Conservation (phyloP, 2,888 invertebrate genomes). For the Chaetoderma sp. region DNA sequence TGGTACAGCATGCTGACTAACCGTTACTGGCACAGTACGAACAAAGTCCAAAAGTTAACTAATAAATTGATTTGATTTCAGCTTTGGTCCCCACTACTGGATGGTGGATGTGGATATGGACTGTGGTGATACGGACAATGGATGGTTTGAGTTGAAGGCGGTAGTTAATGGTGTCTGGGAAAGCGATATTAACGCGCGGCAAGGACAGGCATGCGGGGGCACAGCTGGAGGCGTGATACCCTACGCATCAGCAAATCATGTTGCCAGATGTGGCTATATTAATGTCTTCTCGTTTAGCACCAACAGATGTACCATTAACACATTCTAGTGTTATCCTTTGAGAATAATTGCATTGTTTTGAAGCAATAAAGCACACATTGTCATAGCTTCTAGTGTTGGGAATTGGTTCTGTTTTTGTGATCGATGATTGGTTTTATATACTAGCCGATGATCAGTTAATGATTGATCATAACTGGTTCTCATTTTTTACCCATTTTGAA, state of each 20-base stretch:
- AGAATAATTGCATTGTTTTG: too few relatives aligned
- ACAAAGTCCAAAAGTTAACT: too few relatives aligned
- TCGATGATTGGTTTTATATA: too few relatives aligned
- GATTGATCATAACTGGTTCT: too few relatives aligned
- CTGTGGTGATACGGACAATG: conserved; percentile 58
- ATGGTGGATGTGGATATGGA: conserved; percentile 66
- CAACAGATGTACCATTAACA: background rate
- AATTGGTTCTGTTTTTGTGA: too few relatives aligned
- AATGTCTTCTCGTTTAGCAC: conserved; percentile 56
- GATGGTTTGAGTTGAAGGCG: conserved; percentile 68
- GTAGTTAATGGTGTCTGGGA: conserved; percentile 42
- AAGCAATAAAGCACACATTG: too few relatives aligned
- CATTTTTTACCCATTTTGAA: too few relatives aligned
- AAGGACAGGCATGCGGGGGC: conserved; percentile 51
- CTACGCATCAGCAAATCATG: conserved; percentile 55
- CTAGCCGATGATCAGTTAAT: too few relatives aligned
- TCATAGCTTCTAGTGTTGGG: too few relatives aligned
- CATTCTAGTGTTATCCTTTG: too few relatives aligned
- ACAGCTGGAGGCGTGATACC: conserved; percentile 35
- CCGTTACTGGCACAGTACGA: too few relatives aligned
- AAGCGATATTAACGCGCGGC: conserved; percentile 48
- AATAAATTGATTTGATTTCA: conserved; percentile 17
- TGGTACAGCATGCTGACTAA: too few relatives aligned
- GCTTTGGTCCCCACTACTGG: conserved; percentile 66
- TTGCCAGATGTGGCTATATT: conserved; percentile 63